These are phyloP conservation scores for Littorina saxatilis DNA, from an alignment of 1,140 invertebrate genomes.

Conservation along the genomic window DNA sequence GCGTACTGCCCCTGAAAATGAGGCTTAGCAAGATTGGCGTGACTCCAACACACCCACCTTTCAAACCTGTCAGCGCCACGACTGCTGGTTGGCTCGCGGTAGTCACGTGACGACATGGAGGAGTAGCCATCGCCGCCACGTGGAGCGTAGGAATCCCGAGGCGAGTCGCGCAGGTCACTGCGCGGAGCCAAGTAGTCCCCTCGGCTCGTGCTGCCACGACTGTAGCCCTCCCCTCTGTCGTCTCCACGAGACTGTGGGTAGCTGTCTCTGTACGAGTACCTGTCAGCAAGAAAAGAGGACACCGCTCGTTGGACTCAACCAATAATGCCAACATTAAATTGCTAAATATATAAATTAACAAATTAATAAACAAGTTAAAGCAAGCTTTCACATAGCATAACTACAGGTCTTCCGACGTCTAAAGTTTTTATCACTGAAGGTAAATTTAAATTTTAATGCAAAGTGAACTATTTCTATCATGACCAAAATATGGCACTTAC, in stretches of 20 bases:
- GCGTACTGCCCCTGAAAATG: no score
- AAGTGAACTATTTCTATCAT: no score
- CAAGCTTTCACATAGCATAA: no score
- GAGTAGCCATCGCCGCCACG: slow-evolving; percentile 29
- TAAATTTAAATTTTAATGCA: no score
- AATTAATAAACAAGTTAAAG: no score
- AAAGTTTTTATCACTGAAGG: no score
- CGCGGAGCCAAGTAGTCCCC: slow-evolving; percentile 21
- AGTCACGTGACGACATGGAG: slow-evolving; percentile 20
- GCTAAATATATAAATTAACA: no score
- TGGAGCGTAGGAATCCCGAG: slow-evolving; percentile 15
- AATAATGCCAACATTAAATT: no score
- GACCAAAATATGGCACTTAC: no score
- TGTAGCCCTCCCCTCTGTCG: slow-evolving; percentile 25
- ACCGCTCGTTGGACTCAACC: no score
- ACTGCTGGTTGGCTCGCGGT: slow-evolving; percentile 20
- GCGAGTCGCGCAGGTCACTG: slow-evolving; percentile 19
- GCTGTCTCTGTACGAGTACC: slow-evolving; percentile 34
- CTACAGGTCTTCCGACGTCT: no score
- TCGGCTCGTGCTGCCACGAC: slow-evolving; percentile 2
- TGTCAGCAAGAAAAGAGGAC: neutral
- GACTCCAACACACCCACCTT: slow-evolving; percentile 20
- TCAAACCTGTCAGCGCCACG: slow-evolving; percentile 30
- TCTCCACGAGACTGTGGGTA: slow-evolving; percentile 19
- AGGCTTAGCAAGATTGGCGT: no score